Conservation (phyloP, 2,888 invertebrate genomes). For the Agriopis marginaria region DNA sequence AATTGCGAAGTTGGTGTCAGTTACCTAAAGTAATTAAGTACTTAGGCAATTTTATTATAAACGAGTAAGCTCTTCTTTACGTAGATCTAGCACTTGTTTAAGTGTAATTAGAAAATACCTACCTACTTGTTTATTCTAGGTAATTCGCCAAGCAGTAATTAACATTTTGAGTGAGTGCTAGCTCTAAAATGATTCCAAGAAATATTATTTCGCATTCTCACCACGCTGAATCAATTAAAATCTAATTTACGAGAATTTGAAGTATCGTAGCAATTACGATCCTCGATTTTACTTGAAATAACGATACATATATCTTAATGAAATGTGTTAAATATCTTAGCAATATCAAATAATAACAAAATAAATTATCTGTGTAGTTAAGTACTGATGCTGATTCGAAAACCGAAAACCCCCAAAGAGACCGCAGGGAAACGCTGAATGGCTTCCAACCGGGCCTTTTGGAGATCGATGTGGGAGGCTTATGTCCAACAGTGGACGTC, state of each 20-base stretch:
- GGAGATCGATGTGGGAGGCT: too few species aligned
- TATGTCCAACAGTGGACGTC: too few species aligned
- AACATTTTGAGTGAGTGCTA: slow-evolving; percentile 1
- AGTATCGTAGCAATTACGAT: slow-evolving; percentile 10
- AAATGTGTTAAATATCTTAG: too few species aligned
- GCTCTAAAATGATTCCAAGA: slow-evolving; percentile 7
- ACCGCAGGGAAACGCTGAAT: too few species aligned
- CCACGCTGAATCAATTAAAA: slow-evolving; percentile 12
- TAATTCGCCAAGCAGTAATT: slow-evolving; percentile 6
- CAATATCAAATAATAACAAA: too few species aligned
- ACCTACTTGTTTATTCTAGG: neutral
- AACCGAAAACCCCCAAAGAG: too few species aligned
- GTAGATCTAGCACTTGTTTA: neutral
- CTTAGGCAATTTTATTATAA: too few species aligned
- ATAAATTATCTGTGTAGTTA: too few species aligned
- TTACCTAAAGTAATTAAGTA: too few species aligned
- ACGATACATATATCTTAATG: neutral
- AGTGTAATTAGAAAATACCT: slow-evolving; percentile 1
- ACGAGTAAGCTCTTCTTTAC: neutral
- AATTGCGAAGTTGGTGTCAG: too few species aligned
- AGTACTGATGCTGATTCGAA: too few species aligned
- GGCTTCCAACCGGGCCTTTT: too few species aligned
- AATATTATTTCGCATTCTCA: slow-evolving; percentile 10
- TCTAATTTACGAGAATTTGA: slow-evolving; percentile 8
- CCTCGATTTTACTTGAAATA: neutral